Base-by-base conservation (phyloP, 2,888 invertebrate genomes). In the Cheilosia pagana region DNA sequence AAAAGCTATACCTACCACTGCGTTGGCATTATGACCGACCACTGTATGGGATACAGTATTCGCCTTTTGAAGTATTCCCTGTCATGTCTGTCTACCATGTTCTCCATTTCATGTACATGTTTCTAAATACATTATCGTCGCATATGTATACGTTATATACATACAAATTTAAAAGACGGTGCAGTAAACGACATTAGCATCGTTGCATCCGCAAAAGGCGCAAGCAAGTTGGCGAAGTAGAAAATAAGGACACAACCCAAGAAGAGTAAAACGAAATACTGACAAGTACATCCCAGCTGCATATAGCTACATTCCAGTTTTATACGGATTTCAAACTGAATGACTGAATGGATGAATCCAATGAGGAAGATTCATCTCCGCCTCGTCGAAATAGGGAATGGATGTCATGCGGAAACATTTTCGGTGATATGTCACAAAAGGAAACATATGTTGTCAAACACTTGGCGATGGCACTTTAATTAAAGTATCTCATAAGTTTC, bases 401-500 rank as follows among this genome's bases (percentile, higher is more conserved):
- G 57, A 67, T 76, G 70, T 81, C 71, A 76, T 70, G 71, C 81
- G 81, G 85, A 85, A 81, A 76, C 67, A 81, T 85, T 81, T 81
- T 79, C 81, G 71, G 75, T 76, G 81, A 85, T 85, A 85, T 81
- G 85, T 85, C 85, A 85, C 76, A 70, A 81, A 85, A 81, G 75
- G 75, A 81, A 85, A 67, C 85, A 81, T 79, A 75, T 85, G 85
- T 76, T 85, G 85, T 81, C 85, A 81, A 85, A 81, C 81, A 85
- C 85, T 76, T 76, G 81, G 75, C 67, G 81, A 81, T 85, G 85
- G 81, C 81, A 85, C 81, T 85, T 85, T 85, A 85, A 85, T 85
- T 85, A 85, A 85, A 81, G 85, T 85, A 81, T 85, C 67, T 74
- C 78, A 83, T 75, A 78, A 83, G 83, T 83, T 83, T 70, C 14